Base-by-base conservation (phyloP, 2,113 vertebrate genomes). In the Origma solitaria region DNA sequence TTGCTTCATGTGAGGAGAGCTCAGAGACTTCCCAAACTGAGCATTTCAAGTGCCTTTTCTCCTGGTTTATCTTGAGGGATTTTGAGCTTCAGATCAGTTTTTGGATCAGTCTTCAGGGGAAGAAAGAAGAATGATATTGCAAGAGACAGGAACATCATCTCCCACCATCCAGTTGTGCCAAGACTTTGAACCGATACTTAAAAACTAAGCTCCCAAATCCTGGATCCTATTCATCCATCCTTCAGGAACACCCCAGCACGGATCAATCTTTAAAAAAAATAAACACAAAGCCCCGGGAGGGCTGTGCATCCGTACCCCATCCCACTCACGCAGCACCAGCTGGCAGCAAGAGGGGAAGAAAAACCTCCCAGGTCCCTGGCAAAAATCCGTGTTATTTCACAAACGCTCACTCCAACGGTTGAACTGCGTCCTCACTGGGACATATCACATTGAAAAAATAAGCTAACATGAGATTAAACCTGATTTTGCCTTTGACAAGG, bases 401-500 rank as follows among this genome's bases (percentile, higher is more conserved):
- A 87, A 87, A 91, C 0, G 8, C 84, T 91, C 56, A 75, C 64
- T 82, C 7, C 31, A 76, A 2, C 57, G 23, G 35, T 53, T 85
- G 84, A 89, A 23, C 73, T 51, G n/a, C 3, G 10, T 82, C 49
- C 82, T 84, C 57, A 7, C 38, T 68, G 78, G 90, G 92, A 87
- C 65, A 2, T 9, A 86, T 60, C 83, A 84, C 1, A 2, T 11
- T 92, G 42, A 21, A 85, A 82, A 89, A 93, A 89, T 73, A 92
- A 92, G 84, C 85, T 68, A 90, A 90, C 73, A 44, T 82, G 82
- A 94, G 69, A 50, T 64, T 54, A 79, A 89, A 90, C 78, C 88
- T 25, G 49, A 54, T 60, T 94, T 89, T 95, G 87, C 57, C 70
- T 82, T 88, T 38, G 42, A 68, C 83, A 83, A 11, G 27, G 62